phyloP scores from a whole-genome alignment of 2,113 vertebrate species.

The Heptranchias perlo region DNA sequence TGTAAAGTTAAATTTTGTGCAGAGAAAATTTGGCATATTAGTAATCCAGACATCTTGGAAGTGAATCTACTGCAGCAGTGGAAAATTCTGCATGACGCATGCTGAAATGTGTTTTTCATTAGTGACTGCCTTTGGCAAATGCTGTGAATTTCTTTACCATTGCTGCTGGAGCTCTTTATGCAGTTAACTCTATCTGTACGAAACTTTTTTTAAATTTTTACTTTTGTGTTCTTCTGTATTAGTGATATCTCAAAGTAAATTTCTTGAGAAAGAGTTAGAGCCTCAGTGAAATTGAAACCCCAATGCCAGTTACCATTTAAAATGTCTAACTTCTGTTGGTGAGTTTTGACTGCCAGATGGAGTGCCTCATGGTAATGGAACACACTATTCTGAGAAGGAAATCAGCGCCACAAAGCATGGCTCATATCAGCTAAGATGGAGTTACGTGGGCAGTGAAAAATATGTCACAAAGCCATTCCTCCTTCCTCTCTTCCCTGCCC shows the following conservation, averaged over 20 bases:
- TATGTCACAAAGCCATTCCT: not conserved
- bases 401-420: not conserved
- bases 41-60: slow-evolving; percentile 31
- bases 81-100: slow-evolving; percentile 32
- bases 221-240: not conserved
- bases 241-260: not conserved
- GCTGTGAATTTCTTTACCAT: slow-evolving; percentile 27
- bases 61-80: slow-evolving; percentile 5
- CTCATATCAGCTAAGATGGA: not conserved
- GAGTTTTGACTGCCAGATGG: not conserved
- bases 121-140: slow-evolving; percentile 28
- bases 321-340: not conserved
- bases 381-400: not conserved
- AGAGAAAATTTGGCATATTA: not conserved
- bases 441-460: not conserved
- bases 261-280: not conserved
- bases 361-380: not conserved
- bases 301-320: not conserved
- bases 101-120: slow-evolving; percentile 37
- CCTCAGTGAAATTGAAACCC: not conserved
- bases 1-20: not conserved
- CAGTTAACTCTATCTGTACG: slow-evolving; percentile 5
- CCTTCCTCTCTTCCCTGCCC: not conserved
- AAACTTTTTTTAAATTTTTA: not conserved
- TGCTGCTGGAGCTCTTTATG: not conserved